Evolutionary conservation across 2,888 invertebrate species (phyloP).

Genomic region (Melanargia galathea): DNA sequence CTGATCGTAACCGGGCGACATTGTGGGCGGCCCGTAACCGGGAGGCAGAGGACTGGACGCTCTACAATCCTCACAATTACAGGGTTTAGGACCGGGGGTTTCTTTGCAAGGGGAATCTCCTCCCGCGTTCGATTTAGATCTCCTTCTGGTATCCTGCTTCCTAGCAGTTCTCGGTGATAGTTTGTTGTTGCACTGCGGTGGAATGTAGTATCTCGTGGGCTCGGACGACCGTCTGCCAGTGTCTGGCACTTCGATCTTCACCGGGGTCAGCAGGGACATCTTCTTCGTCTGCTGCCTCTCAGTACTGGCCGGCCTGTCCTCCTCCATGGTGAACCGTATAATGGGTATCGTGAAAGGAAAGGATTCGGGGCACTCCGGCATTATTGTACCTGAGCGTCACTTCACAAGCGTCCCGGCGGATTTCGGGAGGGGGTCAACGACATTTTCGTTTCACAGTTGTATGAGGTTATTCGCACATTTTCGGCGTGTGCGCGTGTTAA

Average conservation of each 20-base stretch:
- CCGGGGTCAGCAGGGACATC: constrained; percentile 71
- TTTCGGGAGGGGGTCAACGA: constrained; percentile 51
- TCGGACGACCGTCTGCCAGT: constrained; percentile 68
- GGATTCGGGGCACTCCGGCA: constrained; percentile 78
- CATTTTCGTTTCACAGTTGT: constrained; percentile 52
- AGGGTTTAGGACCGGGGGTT: constrained; percentile 65
- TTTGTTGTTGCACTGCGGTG: constrained; percentile 75
- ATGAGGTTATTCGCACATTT: constrained; percentile 36
- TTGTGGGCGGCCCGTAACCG: constrained; percentile 72
- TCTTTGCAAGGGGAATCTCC: constrained; percentile 59
- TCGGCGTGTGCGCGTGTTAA: constrained; percentile 39
- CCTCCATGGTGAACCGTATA: constrained; percentile 76
- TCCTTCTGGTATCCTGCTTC: constrained; percentile 66
- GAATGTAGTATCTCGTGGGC: constrained; percentile 71
- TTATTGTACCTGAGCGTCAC: constrained; percentile 57
- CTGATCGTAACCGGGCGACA: constrained; percentile 88
- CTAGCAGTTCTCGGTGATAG: constrained; percentile 74
- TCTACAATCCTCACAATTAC: constrained; percentile 76
- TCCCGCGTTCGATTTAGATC: constrained; percentile 61
- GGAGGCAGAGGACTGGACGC: constrained; percentile 79
- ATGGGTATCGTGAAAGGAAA: constrained; percentile 74
- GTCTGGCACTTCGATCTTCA: constrained; percentile 76
- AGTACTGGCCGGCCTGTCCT: constrained; percentile 57
- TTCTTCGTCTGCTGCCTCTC: constrained; percentile 71
- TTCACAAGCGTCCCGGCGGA: constrained; percentile 52